Conservation (phyloP, 1,140 invertebrate species). For the Rhizoglyphus robini region DNA sequence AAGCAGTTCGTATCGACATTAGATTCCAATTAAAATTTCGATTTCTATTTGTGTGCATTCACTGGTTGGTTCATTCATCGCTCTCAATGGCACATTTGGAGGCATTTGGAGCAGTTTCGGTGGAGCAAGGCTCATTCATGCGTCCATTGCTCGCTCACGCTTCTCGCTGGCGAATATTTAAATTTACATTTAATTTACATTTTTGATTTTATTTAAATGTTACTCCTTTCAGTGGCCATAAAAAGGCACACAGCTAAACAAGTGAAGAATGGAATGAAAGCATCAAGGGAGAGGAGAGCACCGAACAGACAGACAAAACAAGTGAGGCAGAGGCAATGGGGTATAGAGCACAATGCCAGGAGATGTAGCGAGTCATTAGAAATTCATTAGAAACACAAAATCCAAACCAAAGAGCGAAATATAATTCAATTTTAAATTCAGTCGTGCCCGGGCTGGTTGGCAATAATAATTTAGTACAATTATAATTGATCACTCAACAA, state of each 20-base stretch:
- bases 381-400: not conserved
- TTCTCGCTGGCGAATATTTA: not conserved
- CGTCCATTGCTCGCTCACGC: not conserved
- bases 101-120: not conserved
- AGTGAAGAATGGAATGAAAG: not conserved
- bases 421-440: constrained; percentile 1
- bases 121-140: not conserved
- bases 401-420: not conserved
- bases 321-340: not conserved
- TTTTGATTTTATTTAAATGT: constrained; percentile 13
- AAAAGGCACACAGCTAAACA: not conserved
- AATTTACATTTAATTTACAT: constrained; percentile 14
- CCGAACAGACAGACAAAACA: not conserved
- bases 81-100: not conserved
- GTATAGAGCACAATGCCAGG: not conserved
- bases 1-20: not conserved
- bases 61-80: not conserved
- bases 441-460: not conserved
- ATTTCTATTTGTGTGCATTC: not conserved
- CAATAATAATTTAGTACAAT: not conserved
- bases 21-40: constrained; percentile 5
- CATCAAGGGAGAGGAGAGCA: not conserved
- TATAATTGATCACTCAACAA: not conserved
- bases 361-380: not conserved
- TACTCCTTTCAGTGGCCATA: not conserved